Base-by-base conservation (phyloP, 1,140 invertebrate species). In the Dendroctonus ponderosae region DNA sequence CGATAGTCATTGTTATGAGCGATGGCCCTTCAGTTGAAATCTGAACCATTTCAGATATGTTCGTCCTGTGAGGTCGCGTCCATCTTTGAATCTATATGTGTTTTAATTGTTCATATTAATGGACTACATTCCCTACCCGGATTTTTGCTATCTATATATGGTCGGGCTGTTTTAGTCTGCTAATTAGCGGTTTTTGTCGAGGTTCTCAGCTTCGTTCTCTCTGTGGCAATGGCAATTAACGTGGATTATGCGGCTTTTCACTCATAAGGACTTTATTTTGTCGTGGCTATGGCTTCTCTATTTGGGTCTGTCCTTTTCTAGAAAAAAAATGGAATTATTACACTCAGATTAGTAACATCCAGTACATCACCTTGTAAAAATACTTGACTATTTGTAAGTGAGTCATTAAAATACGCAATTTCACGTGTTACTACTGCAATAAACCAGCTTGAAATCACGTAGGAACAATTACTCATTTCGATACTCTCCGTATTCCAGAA, bases 1-100 rank as follows among this genome's bases (percentile, higher is more conserved):
- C 73, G 62, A 70, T 71, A 70, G 66, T 74, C 72, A 69, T 74
- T 73, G 70, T 72, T 76, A 76, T 74, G 74, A 76, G 70, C 72
- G 72, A 76, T 74, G 71, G 58, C 56, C 70, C 43, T 66, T 69
- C 66, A 67, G 67, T 70, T 73, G 70, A 74, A 75, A 75, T 75
- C 73, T 75, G 74, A 75, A 75, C 73, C 72, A 75, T 74, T 74
- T 73, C 72, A 76, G 72, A 66, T 71, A 76, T 75, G 69, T 68
- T 70, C 62, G 66, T 57, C 39, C 68, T 73, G 73, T 73, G 72
- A 62, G 73, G 73, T 76, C 71, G 73, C 52, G 64, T 72, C 70
- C 68, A 72, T 75, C 69, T 72, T 70, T 71, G 65, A 71, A 70
- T 72, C 66, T 69, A 71, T 72, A 67, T 65, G 68, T 72, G 69